A percentile compares a stretch with the other conserved stretches of the same genome.
These are phyloP conservation scores for Syngnathoides biaculeatus DNA, from an alignment of 2,113 vertebrate genomes.

Conservation along the genomic window DNA sequence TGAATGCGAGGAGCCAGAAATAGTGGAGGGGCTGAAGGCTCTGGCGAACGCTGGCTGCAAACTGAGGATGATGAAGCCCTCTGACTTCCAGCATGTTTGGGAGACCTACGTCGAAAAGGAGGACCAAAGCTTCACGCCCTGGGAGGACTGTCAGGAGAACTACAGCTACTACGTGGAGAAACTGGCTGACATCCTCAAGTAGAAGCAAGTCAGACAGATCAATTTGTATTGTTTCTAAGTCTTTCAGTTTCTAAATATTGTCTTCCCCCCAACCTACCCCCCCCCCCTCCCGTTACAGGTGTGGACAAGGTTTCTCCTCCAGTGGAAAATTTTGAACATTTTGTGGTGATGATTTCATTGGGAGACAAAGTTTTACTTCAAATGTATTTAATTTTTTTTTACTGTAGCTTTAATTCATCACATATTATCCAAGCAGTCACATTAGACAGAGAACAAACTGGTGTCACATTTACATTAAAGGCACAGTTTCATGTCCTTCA, in stretches of 20 bases:
- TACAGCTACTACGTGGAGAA: constrained; percentile 86
- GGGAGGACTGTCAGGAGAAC: constrained; percentile 96
- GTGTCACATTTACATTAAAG: constrained; percentile 2
- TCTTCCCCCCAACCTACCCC: too few species aligned
- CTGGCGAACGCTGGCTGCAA: constrained; percentile 77
- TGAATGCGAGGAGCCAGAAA: constrained; percentile 89
- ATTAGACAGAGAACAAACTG: not conserved
- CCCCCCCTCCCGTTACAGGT: constrained; percentile 20
- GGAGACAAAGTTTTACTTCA: constrained; percentile 14
- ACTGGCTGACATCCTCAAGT: constrained; percentile 81
- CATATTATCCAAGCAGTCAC: not conserved
- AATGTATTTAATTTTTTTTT: not conserved
- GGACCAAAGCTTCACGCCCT: constrained; percentile 81
- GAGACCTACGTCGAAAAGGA: constrained; percentile 92
- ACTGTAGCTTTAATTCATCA: not conserved
- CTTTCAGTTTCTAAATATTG: not conserved
- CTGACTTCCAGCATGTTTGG: constrained; percentile 89
- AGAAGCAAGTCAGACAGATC: constrained; percentile 40
- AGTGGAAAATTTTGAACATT: constrained; percentile 14
- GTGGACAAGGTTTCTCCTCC: not conserved
- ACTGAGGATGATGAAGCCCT: constrained; percentile 89
- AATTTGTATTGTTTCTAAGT: not conserved
- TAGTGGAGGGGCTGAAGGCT: constrained; percentile 77
- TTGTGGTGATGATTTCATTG: constrained; percentile 19
- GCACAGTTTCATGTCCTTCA: not conserved